These are phyloP conservation scores for Rhyacophila evoluta DNA, from an alignment of 2,888 invertebrate species.

Conservation along the genomic window DNA sequence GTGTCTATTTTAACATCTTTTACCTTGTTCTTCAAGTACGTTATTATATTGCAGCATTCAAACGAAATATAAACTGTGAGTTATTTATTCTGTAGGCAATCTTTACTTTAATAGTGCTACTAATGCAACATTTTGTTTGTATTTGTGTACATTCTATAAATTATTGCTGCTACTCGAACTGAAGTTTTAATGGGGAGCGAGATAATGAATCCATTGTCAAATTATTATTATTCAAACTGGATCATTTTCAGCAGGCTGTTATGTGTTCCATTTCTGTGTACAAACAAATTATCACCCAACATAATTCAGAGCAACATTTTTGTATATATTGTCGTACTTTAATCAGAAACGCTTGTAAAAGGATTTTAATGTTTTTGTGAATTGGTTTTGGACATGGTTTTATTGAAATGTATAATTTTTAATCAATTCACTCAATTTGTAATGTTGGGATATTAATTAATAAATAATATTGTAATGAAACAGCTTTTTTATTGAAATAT, in stretches of 20 bases:
- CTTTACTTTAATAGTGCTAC: not conserved
- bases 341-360: not conserved
- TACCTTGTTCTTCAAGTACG: not conserved
- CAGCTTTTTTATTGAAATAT: not conserved
- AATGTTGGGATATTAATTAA: slow-evolving; percentile 26
- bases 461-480: slow-evolving; percentile 3
- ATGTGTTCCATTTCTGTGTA: not conserved
- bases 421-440: slow-evolving; percentile 25
- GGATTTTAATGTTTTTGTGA: not conserved
- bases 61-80: not conserved
- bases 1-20: not conserved
- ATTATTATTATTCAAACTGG: not conserved
- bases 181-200: not conserved
- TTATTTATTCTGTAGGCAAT: slow-evolving; percentile 18
- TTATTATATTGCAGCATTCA: not conserved
- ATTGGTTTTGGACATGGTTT: not conserved
- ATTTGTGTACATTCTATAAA: not conserved
- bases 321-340: not conserved
- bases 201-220: not conserved
- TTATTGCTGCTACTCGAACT: not conserved
- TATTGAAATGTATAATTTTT: slow-evolving; percentile 1
- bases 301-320: not conserved
- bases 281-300: not conserved
- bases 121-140: not conserved
- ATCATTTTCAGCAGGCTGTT: not conserved